Evolutionary conservation across 2,888 invertebrate genomes (phyloP).

Genomic region (Brenthis hecate): DNA sequence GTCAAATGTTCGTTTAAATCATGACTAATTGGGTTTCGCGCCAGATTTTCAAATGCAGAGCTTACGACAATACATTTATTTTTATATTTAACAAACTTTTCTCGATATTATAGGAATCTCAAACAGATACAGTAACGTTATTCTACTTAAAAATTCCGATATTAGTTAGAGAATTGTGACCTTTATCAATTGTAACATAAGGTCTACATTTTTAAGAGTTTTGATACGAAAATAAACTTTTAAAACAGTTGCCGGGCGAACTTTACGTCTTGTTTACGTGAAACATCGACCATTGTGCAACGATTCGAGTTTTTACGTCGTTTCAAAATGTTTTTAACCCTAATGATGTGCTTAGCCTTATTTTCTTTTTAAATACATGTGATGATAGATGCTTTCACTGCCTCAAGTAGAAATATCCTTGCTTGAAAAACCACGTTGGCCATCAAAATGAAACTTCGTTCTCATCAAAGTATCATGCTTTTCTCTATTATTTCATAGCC

Average conservation of each 20-base stretch:
- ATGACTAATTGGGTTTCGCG: conserved; percentile 45
- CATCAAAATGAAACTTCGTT: too few species aligned
- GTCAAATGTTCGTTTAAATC: conserved; percentile 42
- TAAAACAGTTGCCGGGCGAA: conserved; percentile 40
- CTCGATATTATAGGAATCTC: conserved; percentile 7
- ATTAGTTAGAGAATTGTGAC: conserved; percentile 16
- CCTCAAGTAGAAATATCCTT: not conserved
- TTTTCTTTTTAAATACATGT: conserved; percentile 2
- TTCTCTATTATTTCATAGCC: too few species aligned
- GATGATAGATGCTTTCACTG: not conserved
- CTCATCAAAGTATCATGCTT: too few species aligned
- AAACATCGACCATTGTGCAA: conserved; percentile 14
- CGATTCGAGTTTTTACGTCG: conserved; percentile 3
- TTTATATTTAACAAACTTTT: conserved; percentile 11
- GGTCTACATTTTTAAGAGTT: conserved; percentile 26
- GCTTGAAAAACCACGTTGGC: too few species aligned
- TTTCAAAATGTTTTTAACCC: conserved; percentile 21
- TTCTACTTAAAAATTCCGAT: conserved; percentile 31
- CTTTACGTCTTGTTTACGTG: conserved; percentile 39
- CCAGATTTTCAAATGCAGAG: conserved; percentile 31
- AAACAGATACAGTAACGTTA: conserved; percentile 26
- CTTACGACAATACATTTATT: conserved; percentile 17
- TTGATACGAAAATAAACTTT: conserved; percentile 41
- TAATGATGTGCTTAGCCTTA: conserved; percentile 26
- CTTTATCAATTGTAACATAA: conserved; percentile 23